Evolutionary conservation across 2,797 vertebrate species (phyloP), one percentile per base, ranked within the genome.

Genomic region (Malacoraja senta): DNA sequence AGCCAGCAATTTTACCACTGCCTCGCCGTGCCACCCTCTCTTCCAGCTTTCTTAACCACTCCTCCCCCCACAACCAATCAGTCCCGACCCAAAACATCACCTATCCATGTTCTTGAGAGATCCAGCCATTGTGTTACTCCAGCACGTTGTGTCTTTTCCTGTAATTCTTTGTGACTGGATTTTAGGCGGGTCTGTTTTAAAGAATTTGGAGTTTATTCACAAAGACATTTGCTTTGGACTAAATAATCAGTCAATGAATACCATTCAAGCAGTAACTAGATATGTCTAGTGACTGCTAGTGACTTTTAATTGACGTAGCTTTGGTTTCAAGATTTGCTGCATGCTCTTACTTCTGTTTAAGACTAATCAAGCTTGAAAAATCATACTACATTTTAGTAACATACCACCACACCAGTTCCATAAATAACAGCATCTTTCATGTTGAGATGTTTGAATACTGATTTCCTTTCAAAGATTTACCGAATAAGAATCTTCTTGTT

Each of bases 351-450:
- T 53, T 58, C 90, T 53, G 90, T 19, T 92, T 32, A 53, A 53
- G 44, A 2, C 35, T 76, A n/a, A 72, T 91, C 35, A 26, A 91
- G 10, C 19, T 26, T 72, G 1, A 76, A 71, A 76, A 38, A 10
- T 53, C 71, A 44, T 38, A 91, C 26, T 74, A 19, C 32, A 76
- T 92, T 92, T 58, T 71, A 29, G 90, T 92, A 92, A n/a, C 13
- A 92, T 53, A 15, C 44, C 10, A 76, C 71, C 71, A 76, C 76
- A 53, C 44, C 17, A 76, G 21, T 76, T 26, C 38, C 71, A 72
- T 24, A 91, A 91, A 91, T 74, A 92, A 76, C 83, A 35, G 24
- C 32, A 76, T 17, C 71, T 76, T 76, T 72, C 38, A 44, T 91
- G 68, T 44, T 74, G 13, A 17, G 68, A 74, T 74, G 72, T 32